Evolutionary conservation across 2,797 vertebrate genomes (phyloP), one percentile per base, ranked within the genome.

Genomic region (Holocentrus rufus): DNA sequence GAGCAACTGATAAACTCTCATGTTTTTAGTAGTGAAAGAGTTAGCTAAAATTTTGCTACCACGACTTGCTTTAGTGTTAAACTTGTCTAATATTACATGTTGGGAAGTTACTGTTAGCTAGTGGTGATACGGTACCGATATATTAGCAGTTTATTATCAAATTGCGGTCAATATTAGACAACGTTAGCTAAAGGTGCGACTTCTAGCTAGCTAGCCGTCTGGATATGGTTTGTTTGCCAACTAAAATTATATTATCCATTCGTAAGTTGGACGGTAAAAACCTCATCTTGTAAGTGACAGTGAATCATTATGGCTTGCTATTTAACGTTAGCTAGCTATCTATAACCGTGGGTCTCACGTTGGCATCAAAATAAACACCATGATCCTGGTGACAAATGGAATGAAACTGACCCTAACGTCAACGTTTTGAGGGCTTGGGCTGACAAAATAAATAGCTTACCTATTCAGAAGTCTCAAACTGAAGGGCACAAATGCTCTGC

Each of bases 311-410:
- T 2, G 11, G 0, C 10, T 58, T 5, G 20, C 0, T 11, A 14
- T 11, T n/a, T 14, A 1, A 27, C 5, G 34, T 14, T n/a, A 22
- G 7, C 6, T 13, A 54, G 3, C 27, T 7, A 13, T 4, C 0
- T 30, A 52, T 78, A 77, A 39, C 52, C 27, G 65, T 67, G 36
- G 49, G 22, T 15, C 63, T 69, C 10, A 22, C 20, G 57, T 69
- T 77, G 80, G 72, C 64, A 69, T 72, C 79, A 79, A 76, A 88
- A 87, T 82, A 87, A 83, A 82, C 80, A 54, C 22, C 52, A 36
- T 46, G 71, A 69, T 15, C 78, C 36, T 4, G 34, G 22, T 46
- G 34, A 13, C 63, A 74, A 34, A 58, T 34, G 72, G 31, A 63
- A 31, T 15, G 53, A 74, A 58, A 47, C 69, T 52, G 63, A 68